Evolutionary conservation across 2,797 vertebrate species (phyloP).

Genomic region (Cuniculus paca): DNA sequence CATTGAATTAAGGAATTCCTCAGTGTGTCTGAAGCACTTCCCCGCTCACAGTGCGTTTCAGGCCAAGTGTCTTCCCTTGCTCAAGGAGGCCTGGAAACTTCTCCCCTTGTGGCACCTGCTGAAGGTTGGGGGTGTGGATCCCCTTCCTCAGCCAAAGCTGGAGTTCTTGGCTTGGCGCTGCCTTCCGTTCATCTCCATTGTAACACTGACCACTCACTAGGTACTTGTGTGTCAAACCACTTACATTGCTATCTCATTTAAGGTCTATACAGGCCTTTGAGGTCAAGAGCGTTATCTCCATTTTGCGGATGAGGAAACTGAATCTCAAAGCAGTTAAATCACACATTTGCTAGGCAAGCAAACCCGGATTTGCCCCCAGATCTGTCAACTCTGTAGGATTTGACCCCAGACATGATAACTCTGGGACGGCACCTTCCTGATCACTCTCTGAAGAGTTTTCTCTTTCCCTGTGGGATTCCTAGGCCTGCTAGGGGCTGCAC

Average conservation of each 20-base stretch:
- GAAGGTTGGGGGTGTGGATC: not conserved
- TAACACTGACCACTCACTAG: not conserved
- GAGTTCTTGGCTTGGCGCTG: not conserved
- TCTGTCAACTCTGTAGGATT: not conserved
- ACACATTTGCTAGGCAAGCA: not conserved
- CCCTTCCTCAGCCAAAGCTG: not conserved
- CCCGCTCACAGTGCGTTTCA: not conserved
- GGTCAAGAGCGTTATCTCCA: not conserved
- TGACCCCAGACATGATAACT: not conserved
- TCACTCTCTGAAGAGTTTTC: not conserved
- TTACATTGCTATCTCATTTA: slow-evolving; percentile 29
- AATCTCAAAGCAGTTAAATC: not conserved
- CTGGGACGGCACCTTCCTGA: not conserved
- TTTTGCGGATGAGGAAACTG: slow-evolving; percentile 44
- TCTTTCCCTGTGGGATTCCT: not conserved
- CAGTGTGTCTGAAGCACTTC: not conserved
- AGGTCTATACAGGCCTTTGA: not conserved
- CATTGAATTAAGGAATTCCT: not conserved
- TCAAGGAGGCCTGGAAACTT: not conserved
- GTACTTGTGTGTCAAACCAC: not conserved
- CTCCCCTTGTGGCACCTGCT: not conserved
- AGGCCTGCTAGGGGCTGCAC: not conserved
- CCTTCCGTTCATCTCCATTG: not conserved
- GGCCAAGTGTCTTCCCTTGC: not conserved
- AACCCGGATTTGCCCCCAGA: not conserved